A percentile compares a stretch with the other conserved stretches of the same genome.
Conservation (phyloP, 2,797 vertebrate species). For the Varecia variegata region DNA sequence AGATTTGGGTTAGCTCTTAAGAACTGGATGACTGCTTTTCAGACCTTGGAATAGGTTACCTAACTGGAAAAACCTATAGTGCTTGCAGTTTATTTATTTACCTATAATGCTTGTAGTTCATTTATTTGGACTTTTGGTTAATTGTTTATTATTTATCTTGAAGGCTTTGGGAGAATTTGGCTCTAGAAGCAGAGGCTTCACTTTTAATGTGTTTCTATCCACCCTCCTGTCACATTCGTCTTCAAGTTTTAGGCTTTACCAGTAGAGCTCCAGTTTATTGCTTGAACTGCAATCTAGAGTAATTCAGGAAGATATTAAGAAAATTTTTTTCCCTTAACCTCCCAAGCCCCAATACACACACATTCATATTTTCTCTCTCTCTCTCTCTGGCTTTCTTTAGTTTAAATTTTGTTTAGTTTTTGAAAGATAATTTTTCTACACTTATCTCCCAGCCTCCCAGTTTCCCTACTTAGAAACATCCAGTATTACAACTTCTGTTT, state of each 20-base stretch:
- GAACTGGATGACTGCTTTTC: neutral
- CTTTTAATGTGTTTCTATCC: neutral
- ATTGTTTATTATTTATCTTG: neutral
- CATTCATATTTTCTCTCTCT: fast-evolving
- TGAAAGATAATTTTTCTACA: neutral
- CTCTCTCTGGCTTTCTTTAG: neutral
- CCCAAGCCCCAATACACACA: neutral
- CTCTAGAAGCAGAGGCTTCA: neutral
- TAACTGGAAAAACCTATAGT: neutral
- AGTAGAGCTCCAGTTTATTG: neutral
- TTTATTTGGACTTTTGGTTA: constrained; percentile 1
- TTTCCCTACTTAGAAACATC: neutral
- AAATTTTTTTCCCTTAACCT: neutral
- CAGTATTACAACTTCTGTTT: neutral
- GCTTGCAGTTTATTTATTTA: neutral
- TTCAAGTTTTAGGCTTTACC: neutral
- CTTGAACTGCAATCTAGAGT: neutral
- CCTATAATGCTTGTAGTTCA: neutral
- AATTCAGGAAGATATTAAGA: neutral
- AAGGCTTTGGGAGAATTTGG: neutral
- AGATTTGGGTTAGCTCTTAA: neutral
- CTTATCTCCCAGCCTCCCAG: neutral
- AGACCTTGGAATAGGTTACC: neutral
- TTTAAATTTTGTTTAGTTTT: constrained; percentile 4
- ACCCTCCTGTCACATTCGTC: neutral